Evolutionary conservation across 2,888 invertebrate species (phyloP).

Genomic region (Leptinotarsa peninsularis): DNA sequence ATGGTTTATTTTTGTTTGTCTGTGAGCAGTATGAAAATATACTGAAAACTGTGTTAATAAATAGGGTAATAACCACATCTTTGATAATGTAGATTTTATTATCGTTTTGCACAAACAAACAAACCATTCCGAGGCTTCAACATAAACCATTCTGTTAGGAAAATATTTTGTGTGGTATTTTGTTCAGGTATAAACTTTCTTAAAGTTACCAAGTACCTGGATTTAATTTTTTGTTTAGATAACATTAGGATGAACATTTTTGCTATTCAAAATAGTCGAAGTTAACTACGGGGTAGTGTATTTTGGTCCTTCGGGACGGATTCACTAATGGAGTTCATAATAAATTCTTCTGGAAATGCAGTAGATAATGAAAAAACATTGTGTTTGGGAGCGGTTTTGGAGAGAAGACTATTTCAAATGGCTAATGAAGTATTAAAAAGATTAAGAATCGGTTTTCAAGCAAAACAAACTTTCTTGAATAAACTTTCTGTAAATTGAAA

Average conservation of each 20-base stretch:
- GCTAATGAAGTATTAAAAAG: too few species aligned
- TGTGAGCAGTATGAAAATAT: background rate
- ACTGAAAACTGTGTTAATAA: background rate
- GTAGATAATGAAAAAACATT: background rate
- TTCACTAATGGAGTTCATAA: background rate
- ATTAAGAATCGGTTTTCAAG: too few species aligned
- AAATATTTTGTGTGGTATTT: background rate
- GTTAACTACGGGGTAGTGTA: background rate
- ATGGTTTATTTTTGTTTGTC: background rate
- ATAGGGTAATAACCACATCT: constrained; percentile 12
- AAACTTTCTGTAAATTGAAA: background rate
- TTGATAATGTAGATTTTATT: constrained; percentile 17
- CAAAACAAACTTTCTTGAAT: background rate
- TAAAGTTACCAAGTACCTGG: background rate
- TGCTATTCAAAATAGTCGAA: background rate
- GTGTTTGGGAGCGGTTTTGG: too few species aligned
- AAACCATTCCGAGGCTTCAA: constrained; percentile 6
- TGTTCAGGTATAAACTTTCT: background rate
- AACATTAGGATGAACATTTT: too few species aligned
- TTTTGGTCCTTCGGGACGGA: background rate
- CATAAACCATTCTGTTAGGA: background rate
- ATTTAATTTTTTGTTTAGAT: too few species aligned
- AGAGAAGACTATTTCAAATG: too few species aligned
- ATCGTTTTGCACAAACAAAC: background rate
- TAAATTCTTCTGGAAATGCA: background rate